phyloP scores from a whole-genome alignment of 2,797 vertebrate genomes.

The Helarctos malayanus region DNA sequence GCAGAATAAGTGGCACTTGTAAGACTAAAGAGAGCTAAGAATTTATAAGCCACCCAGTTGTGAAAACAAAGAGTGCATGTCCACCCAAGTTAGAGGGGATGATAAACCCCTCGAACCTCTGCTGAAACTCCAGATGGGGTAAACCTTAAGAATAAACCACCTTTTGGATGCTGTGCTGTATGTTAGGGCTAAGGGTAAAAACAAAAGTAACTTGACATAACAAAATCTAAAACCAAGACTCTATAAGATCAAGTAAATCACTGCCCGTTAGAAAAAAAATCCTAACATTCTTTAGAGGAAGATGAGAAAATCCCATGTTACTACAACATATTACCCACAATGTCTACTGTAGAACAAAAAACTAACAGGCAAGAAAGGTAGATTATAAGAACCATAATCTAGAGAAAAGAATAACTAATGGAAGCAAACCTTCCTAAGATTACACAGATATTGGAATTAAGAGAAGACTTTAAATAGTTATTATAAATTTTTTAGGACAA shows the following conservation, averaged over 20 bases:
- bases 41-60: background rate
- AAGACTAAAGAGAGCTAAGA: background rate
- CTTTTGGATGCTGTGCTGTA: fast-evolving
- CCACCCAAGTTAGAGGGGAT: background rate
- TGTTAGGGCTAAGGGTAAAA: background rate
- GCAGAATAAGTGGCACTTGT: background rate
- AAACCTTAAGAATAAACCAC: background rate
- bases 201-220: background rate
- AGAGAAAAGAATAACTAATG: background rate
- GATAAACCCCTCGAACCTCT: background rate
- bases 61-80: background rate
- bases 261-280: background rate
- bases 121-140: background rate
- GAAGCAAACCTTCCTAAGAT: background rate
- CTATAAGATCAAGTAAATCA: background rate
- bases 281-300: background rate
- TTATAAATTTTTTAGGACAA: background rate
- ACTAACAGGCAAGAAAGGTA: background rate
- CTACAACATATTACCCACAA: background rate
- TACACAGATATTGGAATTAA: background rate
- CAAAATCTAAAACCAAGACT: background rate
- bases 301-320: background rate
- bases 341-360: background rate
- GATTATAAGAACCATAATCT: background rate
- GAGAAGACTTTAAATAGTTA: background rate